These are phyloP conservation scores for Paratilapia polleni DNA, from an alignment of 2,113 vertebrate genomes.

Conservation along the genomic window DNA sequence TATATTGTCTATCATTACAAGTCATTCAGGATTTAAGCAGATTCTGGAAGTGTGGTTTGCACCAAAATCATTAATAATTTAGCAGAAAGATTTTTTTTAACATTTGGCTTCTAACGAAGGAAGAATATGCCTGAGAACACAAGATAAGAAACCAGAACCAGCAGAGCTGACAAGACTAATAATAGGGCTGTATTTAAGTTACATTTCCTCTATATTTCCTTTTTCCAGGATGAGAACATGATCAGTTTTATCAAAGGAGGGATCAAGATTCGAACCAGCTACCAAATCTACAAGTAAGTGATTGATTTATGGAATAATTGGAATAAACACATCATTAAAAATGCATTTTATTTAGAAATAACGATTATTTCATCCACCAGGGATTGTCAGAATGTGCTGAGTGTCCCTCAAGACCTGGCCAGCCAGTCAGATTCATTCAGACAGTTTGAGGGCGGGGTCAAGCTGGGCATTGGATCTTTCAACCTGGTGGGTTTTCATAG, in stretches of 20 bases:
- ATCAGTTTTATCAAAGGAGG: slow-evolving; percentile 98
- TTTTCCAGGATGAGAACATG: slow-evolving; percentile 95
- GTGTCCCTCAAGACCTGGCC: slow-evolving; percentile 79
- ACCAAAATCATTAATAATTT: too few relatives aligned
- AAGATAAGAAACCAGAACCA: too few relatives aligned
- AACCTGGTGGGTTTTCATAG: slow-evolving; percentile 86
- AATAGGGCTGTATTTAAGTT: fast-evolving
- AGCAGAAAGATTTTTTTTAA: too few relatives aligned
- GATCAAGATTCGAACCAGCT: slow-evolving; percentile 94
- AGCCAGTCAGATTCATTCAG: slow-evolving; percentile 81
- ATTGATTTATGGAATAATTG: neutral
- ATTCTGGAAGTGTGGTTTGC: neutral
- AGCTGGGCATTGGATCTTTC: slow-evolving; percentile 94
- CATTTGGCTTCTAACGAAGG: neutral
- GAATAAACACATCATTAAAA: neutral
- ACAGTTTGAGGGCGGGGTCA: slow-evolving; percentile 96
- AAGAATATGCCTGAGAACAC: too few relatives aligned
- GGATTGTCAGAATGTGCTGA: slow-evolving; percentile 90
- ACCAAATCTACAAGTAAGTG: slow-evolving; percentile 97
- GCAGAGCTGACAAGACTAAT: too few relatives aligned
- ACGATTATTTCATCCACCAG: slow-evolving; percentile 61
- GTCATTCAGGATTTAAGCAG: neutral
- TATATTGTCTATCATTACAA: neutral
- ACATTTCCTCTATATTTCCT: neutral
- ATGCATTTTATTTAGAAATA: neutral